Base-by-base conservation (phyloP, 1,140 invertebrate genomes). In the Camponotus pennsylvanicus region DNA sequence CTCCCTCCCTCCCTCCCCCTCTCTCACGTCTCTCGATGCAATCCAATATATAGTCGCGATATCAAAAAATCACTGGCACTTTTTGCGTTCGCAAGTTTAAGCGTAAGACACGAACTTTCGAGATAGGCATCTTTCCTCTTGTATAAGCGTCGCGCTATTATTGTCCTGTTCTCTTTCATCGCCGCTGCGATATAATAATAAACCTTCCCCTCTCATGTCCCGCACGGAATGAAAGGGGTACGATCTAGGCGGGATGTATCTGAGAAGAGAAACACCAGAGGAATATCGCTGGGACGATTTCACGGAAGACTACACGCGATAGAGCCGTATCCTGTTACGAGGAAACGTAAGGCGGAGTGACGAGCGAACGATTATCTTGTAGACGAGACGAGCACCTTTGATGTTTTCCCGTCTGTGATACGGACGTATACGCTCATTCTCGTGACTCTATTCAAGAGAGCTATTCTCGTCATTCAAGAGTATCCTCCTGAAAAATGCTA, bases 231-330 rank as follows among this genome's bases (percentile, higher is more conserved):
- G 67, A 32, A 64, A 66, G 42, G 32, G 37, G 37, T 42, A 18
- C 42, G 82, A 49, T 49, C 57, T 52, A 42, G 61, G 66, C 32
- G 78, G 18, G 57, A 40, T 71, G 55, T 83, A 86, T 27, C 49
- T 55, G 52, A 80, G 64, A 63, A 63, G 52, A 80, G 64, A 63
- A 63, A 78, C 76, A 77, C 63, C 45, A 37, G 84, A 86, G 64
- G 66, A 86, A 86, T 80, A 80, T 86, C 66, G 84, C 66, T 69
- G 75, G 75, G 84, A 86, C 84, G 84, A 86, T 86, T 86, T 86
- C 78, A 86, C 76, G 84, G 84, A 80, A 86, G 64, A 77, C 64
- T 86, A 86, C 84, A 52, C 57, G 55, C 84, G 84, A 86, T 80
- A 69, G 84, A 86, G 64, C 32, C 52, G 55, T 80, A 86, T 86